Percentiles rank a stretch among this genome's conserved stretches.
phyloP scores from a whole-genome alignment of 2,797 vertebrate genomes.

The Liasis olivaceus region DNA sequence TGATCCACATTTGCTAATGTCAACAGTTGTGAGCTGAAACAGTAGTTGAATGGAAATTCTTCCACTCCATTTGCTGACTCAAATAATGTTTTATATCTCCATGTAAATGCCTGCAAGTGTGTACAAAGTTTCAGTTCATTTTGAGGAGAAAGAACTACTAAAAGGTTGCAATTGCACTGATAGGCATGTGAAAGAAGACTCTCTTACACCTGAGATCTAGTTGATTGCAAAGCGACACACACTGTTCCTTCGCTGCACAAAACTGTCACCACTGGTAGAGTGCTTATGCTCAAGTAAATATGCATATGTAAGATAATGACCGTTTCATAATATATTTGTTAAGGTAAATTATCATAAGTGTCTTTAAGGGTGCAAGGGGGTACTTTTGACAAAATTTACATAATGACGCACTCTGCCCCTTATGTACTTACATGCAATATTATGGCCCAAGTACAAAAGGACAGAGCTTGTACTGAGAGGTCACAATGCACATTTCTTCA shows the following conservation, averaged over 20 bases:
- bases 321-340: not conserved
- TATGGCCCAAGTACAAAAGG: not conserved
- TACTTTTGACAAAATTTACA: not conserved
- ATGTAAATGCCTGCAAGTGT: not conserved
- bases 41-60: not conserved
- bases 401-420: not conserved
- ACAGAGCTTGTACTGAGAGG: not conserved
- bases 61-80: not conserved
- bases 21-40: not conserved
- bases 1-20: not conserved
- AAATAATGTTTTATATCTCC: not conserved
- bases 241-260: not conserved
- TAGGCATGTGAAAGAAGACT: not conserved
- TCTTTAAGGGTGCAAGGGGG: not conserved
- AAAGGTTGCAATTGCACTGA: not conserved
- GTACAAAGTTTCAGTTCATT: not conserved
- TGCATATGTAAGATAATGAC: not conserved
- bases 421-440: not conserved
- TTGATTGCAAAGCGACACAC: not conserved
- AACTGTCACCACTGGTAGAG: not conserved
- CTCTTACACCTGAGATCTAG: not conserved
- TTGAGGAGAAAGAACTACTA: not conserved
- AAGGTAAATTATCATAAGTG: not conserved
- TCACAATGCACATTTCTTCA: not conserved
- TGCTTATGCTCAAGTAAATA: not conserved